These are phyloP conservation scores for Oncorhynchus gorbuscha DNA, from an alignment of 2,113 vertebrate species.

Conservation along the genomic window DNA sequence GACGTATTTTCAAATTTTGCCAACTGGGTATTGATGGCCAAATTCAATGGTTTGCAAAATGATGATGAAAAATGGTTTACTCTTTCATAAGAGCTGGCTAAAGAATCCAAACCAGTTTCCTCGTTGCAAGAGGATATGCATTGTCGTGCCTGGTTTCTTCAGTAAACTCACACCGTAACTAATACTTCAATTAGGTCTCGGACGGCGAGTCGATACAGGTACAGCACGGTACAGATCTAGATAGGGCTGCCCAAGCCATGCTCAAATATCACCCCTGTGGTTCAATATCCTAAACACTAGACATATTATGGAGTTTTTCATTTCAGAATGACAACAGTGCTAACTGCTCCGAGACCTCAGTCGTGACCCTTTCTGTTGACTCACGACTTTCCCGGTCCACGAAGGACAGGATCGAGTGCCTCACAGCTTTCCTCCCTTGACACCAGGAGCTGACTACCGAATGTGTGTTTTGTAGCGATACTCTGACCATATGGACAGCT, in stretches of 20 bases:
- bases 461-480: not conserved
- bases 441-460: slow-evolving; percentile 3
- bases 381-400: slow-evolving; percentile 11
- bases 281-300: slow-evolving; percentile 29
- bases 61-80: too few species aligned
- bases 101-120: too few species aligned
- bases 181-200: slow-evolving; percentile 29
- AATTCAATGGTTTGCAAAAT: too few species aligned
- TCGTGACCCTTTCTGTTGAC: slow-evolving; percentile 28
- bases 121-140: not conserved
- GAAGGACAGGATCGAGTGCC: slow-evolving; percentile 19
- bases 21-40: too few species aligned
- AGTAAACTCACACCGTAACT: slow-evolving; percentile 5
- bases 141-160: not conserved
- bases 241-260: slow-evolving; percentile 7
- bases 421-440: slow-evolving; percentile 25
- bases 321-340: slow-evolving; percentile 29
- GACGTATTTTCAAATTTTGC: too few species aligned
- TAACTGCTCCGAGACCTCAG: slow-evolving; percentile 11
- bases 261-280: slow-evolving; percentile 20
- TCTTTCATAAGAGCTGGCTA: too few species aligned
- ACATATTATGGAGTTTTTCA: slow-evolving; percentile 12
- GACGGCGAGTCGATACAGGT: slow-evolving; percentile 22
- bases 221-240: slow-evolving; percentile 2
- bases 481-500: not conserved